These are phyloP conservation scores for Notodonta ziczac DNA, from an alignment of 2,888 invertebrate species.

Conservation along the genomic window DNA sequence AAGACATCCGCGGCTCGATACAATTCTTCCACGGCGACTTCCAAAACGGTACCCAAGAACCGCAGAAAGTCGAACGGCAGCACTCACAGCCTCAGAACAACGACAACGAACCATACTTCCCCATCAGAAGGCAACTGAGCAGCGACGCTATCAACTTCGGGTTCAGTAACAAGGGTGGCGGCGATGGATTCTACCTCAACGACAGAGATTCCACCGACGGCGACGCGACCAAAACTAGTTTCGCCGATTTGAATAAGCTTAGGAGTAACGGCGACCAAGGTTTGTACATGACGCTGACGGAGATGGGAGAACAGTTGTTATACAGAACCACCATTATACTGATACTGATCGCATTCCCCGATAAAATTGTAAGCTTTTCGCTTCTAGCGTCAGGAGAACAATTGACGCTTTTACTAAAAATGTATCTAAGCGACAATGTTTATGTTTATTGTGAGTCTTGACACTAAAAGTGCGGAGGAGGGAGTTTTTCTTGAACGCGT, in stretches of 20 bases:
- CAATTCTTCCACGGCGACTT: constrained; percentile 87
- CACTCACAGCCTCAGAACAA: constrained; percentile 77
- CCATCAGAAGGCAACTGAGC: constrained; percentile 84
- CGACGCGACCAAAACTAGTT: constrained; percentile 85
- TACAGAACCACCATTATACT: neutral
- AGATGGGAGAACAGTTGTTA: constrained; percentile 34
- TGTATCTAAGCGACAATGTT: too few species aligned
- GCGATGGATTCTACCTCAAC: constrained; percentile 77
- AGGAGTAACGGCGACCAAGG: constrained; percentile 81
- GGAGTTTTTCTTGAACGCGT: too few species aligned
- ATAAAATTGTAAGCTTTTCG: too few species aligned
- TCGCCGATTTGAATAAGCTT: constrained; percentile 88
- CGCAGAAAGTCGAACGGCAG: constrained; percentile 82
- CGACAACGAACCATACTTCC: constrained; percentile 49
- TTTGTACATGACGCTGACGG: constrained; percentile 44
- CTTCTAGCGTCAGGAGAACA: neutral
- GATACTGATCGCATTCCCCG: too few species aligned
- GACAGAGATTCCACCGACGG: constrained; percentile 85
- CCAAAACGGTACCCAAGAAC: constrained; percentile 67
- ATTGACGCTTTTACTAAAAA: neutral
- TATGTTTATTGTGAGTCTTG: too few species aligned
- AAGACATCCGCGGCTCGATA: constrained; percentile 89
- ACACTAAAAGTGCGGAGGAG: too few species aligned
- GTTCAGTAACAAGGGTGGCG: constrained; percentile 64
- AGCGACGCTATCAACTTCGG: constrained; percentile 81